Base-by-base conservation (phyloP, 2,797 vertebrate species). In the Helicolenus hilgendorfi region DNA sequence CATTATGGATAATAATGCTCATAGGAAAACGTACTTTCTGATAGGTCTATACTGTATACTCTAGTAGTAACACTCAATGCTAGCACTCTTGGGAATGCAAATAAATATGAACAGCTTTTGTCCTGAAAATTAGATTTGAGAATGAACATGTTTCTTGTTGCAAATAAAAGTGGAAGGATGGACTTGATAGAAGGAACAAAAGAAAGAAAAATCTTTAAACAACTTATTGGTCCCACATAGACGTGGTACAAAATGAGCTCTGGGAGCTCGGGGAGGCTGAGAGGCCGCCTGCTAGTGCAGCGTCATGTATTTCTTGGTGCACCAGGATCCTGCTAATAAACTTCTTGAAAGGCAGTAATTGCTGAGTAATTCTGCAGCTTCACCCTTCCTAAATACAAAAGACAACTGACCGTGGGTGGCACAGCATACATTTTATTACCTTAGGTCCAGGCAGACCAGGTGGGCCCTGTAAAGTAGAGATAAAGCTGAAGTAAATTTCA, bases 391-490 rank as follows among this genome's bases (percentile, higher is more conserved):
- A 15, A 68, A 55, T 27, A 82, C 9, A 83, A 65, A 79, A 73
- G 67, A 71, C 36, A 74, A 64, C 18, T 38, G 38, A 53, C 33
- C 14, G 7, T 60, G 62, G n/a, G 41, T 38, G 56, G 29, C 41
- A 76, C 58, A 53, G n/a, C 14, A 59, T 59, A 14, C 7, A 72
- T 45, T 90, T 73, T 56, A 79, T 92, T 94, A 96, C 96, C 90
- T 92, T 92, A 14, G 22, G 85, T 83, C 95, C 96, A 45, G 20
- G 77, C 26, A 1, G n/a, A 55, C 96, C 95, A 20, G 31, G 77
- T 11, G 18, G 29, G 72, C 95, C 96, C 95, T 96, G 87, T 53
- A 63, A 90, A 89, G 41, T 4, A 82, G 84, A 89, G 36, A 79
- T 11, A 67, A 79, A 84, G 58, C n/a, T 72, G 9, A 81, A 58